Base-by-base conservation (phyloP, 2,888 invertebrate species). In the Elmis aenea region DNA sequence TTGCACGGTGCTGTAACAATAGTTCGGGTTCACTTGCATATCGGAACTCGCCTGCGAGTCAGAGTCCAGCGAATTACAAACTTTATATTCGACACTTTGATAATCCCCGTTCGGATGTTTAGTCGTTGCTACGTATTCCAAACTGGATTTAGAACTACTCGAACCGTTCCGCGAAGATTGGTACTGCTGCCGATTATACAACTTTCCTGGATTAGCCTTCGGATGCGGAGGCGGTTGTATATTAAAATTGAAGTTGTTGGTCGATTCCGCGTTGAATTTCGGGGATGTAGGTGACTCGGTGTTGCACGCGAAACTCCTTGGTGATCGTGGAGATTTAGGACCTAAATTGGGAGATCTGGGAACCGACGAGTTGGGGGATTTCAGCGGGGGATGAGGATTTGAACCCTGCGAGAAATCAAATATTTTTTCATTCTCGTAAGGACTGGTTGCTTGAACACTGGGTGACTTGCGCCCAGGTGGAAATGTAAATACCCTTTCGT, bases 31-130 rank as follows among this genome's bases (percentile, higher is more conserved):
- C 4, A 9, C 53, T 12, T 42, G 48, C 20, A 46, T 41, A 15
- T 54, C 52, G 18, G 42, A 45, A 24, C 49, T 54, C 22, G 50
- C 38, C 20, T 56, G 58, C 5, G 61, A 59, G 28, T 64, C 64
- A 1, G 64, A 62, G 33, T 65, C 66, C 18, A 62, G 32, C 3
- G 66, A 64, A 45, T 64, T 66, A 42, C 64, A 64, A 20, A 67
- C 54, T 45, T 67, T 67, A 38, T 66, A 66, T 42, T 68, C 66
- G 20, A 66, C 64, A 48, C 62, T 63, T 37, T 66, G 61, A 32
- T 65, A 64, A 26, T 58, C 62, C 3, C 62, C 59, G 6, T 58
- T 62, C 1, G 63, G 63, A 45, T 65, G 64, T 36, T 59, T 62
- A n/a, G 58, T 64, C 0, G 64, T 65, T 3, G 63, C 57, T 8